A percentile compares a stretch with the other conserved stretches of the same genome.
phyloP scores from a whole-genome alignment of 2,797 vertebrate genomes.

The Presbytis comata region DNA sequence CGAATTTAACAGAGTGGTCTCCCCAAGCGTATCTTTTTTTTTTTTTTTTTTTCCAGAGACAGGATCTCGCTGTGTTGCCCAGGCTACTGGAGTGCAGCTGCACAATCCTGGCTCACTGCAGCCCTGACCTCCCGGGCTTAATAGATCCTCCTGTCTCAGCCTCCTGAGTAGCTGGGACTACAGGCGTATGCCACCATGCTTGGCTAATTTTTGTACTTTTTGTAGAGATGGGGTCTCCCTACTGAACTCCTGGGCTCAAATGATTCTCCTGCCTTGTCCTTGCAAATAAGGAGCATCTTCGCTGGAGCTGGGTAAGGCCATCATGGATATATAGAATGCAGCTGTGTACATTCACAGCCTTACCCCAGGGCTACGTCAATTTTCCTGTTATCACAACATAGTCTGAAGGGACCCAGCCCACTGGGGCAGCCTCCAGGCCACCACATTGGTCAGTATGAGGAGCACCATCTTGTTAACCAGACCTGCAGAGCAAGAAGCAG shows the following conservation, averaged over 20 bases:
- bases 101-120: neutral
- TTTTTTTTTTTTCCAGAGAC: neutral
- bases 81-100: neutral
- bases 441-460: fast-evolving
- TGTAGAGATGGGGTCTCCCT: neutral
- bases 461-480: neutral
- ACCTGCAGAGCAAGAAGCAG: neutral
- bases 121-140: neutral
- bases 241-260: neutral
- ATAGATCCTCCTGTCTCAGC: neutral
- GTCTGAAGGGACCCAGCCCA: neutral
- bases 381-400: neutral
- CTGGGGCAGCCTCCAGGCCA: fast-evolving
- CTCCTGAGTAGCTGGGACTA: neutral
- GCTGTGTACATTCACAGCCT: neutral
- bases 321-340: neutral
- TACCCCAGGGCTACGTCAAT: neutral
- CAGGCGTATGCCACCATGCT: neutral
- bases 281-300: neutral
- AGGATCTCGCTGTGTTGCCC: neutral
- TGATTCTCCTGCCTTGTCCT: neutral
- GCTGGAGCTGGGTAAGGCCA: too few species aligned
- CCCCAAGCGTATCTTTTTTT: neutral
- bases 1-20: neutral
- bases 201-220: neutral